Percentiles rank a stretch among this genome's conserved stretches.
Conservation (phyloP, 2,888 invertebrate genomes). For the Drosophila peninsularis region DNA sequence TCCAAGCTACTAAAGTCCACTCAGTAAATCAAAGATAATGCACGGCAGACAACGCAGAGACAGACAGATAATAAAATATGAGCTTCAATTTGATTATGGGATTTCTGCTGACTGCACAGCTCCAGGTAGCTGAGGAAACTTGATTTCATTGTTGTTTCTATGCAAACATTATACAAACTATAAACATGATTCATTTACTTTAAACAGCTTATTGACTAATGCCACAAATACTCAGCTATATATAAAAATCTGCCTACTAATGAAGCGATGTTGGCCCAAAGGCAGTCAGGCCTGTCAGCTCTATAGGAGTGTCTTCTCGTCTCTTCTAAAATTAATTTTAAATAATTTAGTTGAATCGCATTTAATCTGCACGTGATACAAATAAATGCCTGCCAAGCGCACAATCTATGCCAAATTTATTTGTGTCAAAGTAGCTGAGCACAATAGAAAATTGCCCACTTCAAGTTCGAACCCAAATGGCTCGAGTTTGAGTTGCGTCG, state of each 20-base stretch:
- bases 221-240: background rate
- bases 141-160: background rate
- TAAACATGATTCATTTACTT: background rate
- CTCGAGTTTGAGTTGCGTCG: slow-evolving; percentile 25
- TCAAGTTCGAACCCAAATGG: slow-evolving; percentile 38
- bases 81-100: background rate
- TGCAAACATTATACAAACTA: too few species aligned
- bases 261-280: background rate
- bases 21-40: background rate
- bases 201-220: background rate
- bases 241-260: background rate
- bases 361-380: slow-evolving; percentile 37
- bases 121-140: background rate
- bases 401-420: slow-evolving; percentile 14
- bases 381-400: slow-evolving; percentile 3
- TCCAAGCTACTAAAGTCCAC: background rate
- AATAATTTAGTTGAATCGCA: slow-evolving; percentile 9
- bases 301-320: background rate
- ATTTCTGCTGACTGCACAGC: background rate
- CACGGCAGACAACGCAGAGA: too few species aligned
- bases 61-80: slow-evolving; percentile 1
- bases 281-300: background rate
- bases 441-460: slow-evolving; percentile 26
- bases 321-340: background rate
- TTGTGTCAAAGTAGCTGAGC: slow-evolving; percentile 18